Conservation (phyloP, 2,797 vertebrate species). For the Moxostoma hubbsi region DNA sequence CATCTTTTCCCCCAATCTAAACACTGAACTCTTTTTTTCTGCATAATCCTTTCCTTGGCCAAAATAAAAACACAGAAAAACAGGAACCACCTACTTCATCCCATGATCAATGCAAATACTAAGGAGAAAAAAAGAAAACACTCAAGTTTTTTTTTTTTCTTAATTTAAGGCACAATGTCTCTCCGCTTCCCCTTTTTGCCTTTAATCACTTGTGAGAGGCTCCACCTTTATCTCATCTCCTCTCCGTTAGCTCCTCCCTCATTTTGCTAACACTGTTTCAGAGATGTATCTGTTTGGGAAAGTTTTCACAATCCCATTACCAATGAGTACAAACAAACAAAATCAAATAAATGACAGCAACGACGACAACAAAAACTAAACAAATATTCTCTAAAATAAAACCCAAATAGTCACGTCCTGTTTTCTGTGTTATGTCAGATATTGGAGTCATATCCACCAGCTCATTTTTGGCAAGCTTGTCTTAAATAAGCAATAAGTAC, state of each 20-base stretch:
- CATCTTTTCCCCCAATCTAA: slow-evolving; percentile 57
- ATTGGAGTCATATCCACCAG: slow-evolving; percentile 83
- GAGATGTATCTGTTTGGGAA: slow-evolving; percentile 73
- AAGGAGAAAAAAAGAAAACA: slow-evolving; percentile 60
- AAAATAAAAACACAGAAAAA: slow-evolving; percentile 57
- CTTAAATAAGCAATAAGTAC: slow-evolving; percentile 87
- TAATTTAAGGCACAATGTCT: slow-evolving; percentile 88
- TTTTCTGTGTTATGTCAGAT: slow-evolving; percentile 81
- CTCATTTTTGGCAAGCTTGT: slow-evolving; percentile 87
- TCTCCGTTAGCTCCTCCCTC: slow-evolving; percentile 67
- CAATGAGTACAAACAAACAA: slow-evolving; percentile 79
- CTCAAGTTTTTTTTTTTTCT: slow-evolving; percentile 67
- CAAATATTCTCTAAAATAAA: slow-evolving; percentile 59
- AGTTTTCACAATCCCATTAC: slow-evolving; percentile 76
- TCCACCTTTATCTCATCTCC: slow-evolving; percentile 65
- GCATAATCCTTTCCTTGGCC: slow-evolving; percentile 58
- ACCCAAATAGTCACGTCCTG: slow-evolving; percentile 79
- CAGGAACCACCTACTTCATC: slow-evolving; percentile 55
- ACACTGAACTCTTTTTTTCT: slow-evolving; percentile 43
- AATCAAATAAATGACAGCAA: slow-evolving; percentile 47
- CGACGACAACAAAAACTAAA: slow-evolving; percentile 51
- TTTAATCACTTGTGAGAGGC: slow-evolving; percentile 63
- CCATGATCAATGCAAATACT: slow-evolving; percentile 56
- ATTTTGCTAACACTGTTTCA: slow-evolving; percentile 69
- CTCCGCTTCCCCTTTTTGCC: slow-evolving; percentile 63